Percentiles rank a stretch among this genome's conserved stretches.
Evolutionary conservation across 2,797 vertebrate genomes (phyloP).

Genomic region (Channa striata): DNA sequence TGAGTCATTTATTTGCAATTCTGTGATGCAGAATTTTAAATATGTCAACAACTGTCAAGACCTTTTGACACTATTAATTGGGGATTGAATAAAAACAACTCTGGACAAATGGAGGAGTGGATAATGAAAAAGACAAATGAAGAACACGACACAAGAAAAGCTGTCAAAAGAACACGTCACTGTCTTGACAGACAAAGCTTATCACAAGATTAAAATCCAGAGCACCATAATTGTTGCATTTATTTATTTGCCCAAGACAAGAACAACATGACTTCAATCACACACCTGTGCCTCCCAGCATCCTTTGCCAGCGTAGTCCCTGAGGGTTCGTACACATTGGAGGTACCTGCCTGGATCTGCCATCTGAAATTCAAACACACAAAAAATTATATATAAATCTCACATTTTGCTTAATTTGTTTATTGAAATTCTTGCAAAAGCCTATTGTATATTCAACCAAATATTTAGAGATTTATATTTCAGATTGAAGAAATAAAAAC

Average conservation of each 20-base stretch:
- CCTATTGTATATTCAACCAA: not conserved
- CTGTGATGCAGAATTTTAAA: not conserved
- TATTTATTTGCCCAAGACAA: not conserved
- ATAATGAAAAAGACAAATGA: conserved; percentile 20
- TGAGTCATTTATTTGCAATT: conserved; percentile 52
- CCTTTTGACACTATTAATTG: conserved; percentile 26
- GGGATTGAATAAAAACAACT: conserved; percentile 12
- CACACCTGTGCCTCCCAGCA: conserved; percentile 98
- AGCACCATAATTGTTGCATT: not conserved
- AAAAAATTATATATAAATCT: not conserved
- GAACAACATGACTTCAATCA: not conserved
- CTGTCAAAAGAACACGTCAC: conserved; percentile 16
- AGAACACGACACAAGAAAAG: conserved; percentile 21
- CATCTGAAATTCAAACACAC: conserved; percentile 78
- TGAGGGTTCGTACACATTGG: conserved; percentile 92
- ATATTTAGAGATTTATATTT: not conserved
- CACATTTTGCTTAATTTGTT: not conserved
- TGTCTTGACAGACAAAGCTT: conserved; percentile 10
- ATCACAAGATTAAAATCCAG: not conserved
- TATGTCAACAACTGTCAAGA: conserved; percentile 38
- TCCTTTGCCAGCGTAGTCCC: conserved; percentile 94
- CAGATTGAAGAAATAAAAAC: not conserved
- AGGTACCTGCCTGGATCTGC: conserved; percentile 94
- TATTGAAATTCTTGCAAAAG: not conserved
- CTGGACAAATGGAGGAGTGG: conserved; percentile 17